A percentile compares a stretch with the other conserved stretches of the same genome.
phyloP scores from a whole-genome alignment of 1,140 invertebrate species.

The Ips typographus region DNA sequence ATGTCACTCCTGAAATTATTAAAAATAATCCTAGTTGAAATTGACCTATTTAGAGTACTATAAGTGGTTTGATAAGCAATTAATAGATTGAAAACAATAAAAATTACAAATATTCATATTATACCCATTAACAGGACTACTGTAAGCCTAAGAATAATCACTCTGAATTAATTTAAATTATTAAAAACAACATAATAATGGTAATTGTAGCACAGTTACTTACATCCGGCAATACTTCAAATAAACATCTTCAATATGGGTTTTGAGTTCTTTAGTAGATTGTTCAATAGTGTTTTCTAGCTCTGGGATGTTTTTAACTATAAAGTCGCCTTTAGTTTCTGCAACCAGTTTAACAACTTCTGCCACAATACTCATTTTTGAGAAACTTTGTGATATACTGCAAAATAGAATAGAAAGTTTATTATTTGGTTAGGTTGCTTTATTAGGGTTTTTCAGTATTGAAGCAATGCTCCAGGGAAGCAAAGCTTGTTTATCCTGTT shows the following conservation, averaged over 20 bases:
- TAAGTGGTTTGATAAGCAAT: too few relatives aligned
- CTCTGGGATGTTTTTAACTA: slow-evolving; percentile 56
- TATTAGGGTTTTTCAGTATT: too few relatives aligned
- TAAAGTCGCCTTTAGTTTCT: slow-evolving; percentile 46
- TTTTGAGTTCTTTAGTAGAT: slow-evolving; percentile 58
- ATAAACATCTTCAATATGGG: slow-evolving; percentile 58
- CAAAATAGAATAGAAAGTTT: too few relatives aligned
- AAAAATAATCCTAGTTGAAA: neutral
- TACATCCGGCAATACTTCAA: slow-evolving; percentile 56
- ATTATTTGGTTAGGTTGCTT: too few relatives aligned
- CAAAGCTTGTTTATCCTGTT: too few relatives aligned
- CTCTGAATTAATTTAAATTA: too few relatives aligned
- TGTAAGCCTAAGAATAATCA: too few relatives aligned
- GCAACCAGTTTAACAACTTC: slow-evolving; percentile 44
- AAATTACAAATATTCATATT: neutral
- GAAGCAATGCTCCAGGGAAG: too few relatives aligned
- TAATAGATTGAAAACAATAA: neutral
- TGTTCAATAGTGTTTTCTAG: slow-evolving; percentile 59
- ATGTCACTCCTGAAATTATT: slow-evolving; percentile 49
- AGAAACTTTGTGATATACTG: neutral
- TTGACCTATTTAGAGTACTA: neutral
- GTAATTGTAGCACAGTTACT: neutral
- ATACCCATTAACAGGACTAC: too few relatives aligned
- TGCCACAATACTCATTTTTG: slow-evolving; percentile 42
- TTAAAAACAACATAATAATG: too few relatives aligned